These are phyloP conservation scores for Microctonus brassicae DNA, from an alignment of 2,888 invertebrate genomes.

Conservation along the genomic window DNA sequence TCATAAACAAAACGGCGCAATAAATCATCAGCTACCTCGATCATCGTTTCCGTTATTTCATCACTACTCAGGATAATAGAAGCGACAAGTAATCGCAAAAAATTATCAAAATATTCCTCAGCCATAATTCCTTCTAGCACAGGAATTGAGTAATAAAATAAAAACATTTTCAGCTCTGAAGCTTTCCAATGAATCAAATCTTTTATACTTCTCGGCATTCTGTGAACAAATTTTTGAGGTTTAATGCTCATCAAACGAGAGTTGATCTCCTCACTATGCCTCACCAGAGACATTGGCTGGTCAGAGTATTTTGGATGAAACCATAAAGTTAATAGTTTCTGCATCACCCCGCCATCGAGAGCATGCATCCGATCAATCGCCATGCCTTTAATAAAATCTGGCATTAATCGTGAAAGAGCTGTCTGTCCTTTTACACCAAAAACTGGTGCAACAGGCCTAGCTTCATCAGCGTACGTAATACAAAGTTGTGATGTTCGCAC, in stretches of 20 bases:
- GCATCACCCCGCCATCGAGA: neutral
- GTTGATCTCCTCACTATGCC: slow-evolving; percentile 4
- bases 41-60: neutral
- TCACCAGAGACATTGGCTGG: neutral
- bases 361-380: slow-evolving; percentile 2
- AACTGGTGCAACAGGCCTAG: neutral
- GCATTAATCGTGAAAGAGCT: slow-evolving; percentile 38
- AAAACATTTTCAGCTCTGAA: slow-evolving; percentile 17
- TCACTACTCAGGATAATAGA: neutral
- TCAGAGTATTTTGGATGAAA: neutral
- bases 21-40: slow-evolving; percentile 5
- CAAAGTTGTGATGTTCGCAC: slow-evolving; percentile 35
- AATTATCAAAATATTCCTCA: neutral
- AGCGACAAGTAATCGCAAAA: neutral
- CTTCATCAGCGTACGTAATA: slow-evolving; percentile 27
- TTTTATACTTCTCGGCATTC: slow-evolving; percentile 12
- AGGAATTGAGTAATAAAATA: slow-evolving; percentile 14
- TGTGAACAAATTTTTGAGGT: slow-evolving; percentile 36
- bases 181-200: slow-evolving; percentile 17
- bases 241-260: slow-evolving; percentile 24
- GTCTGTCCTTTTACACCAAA: slow-evolving; percentile 39
- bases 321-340: neutral
- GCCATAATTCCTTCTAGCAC: neutral
- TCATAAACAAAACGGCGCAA: slow-evolving; percentile 23
- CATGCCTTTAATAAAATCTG: slow-evolving; percentile 35